Base-by-base conservation (phyloP, 2,113 vertebrate genomes). In the Motacilla tschutschensis region DNA sequence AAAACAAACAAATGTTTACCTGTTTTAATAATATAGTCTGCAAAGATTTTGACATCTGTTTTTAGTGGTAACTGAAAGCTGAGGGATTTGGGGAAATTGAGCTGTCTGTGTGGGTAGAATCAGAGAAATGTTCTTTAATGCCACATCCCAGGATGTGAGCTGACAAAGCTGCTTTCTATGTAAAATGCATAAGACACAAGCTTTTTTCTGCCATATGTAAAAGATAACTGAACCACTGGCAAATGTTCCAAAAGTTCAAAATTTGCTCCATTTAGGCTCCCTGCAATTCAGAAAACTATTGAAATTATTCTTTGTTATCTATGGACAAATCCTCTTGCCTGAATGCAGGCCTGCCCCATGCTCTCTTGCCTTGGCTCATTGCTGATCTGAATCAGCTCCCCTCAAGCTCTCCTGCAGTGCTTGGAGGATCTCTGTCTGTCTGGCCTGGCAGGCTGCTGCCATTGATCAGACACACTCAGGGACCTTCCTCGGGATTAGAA, bases 41-140 rank as follows among this genome's bases (percentile, higher is more conserved):
- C 33, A 73, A 74, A 91, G 79, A 74, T 85, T 85, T 74, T 91
- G 60, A 86, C 60, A 80, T 88, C 29, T 51, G 38, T 57, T 90
- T 91, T 86, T 44, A 83, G 69, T 72, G 75, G 75, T 67, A 87
- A 67, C 51, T 74, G 81, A 83, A 92, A 90, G 51, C 72, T 77
- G 60, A 91, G 85, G 67, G 21, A 60, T 59, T 91, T 67, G 12
- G 50, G 64, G 59, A 88, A 90, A 84, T 43, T 17, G 57, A 79
- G 44, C 74, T 83, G 74, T 65, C 63, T 91, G 57, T 79, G 46
- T 87, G 82, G 48, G 69, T 40, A 87, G 64, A 90, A 60, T 70
- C 55, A 48, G 60, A 82, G 74, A 36, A 66, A 67, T 36, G 60
- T 57, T 87, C 66, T 74, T 88, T 67, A 66, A 76, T 74, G 80